Evolutionary conservation across 2,113 vertebrate species (phyloP).

Genomic region (Entosphenus tridentatus): DNA sequence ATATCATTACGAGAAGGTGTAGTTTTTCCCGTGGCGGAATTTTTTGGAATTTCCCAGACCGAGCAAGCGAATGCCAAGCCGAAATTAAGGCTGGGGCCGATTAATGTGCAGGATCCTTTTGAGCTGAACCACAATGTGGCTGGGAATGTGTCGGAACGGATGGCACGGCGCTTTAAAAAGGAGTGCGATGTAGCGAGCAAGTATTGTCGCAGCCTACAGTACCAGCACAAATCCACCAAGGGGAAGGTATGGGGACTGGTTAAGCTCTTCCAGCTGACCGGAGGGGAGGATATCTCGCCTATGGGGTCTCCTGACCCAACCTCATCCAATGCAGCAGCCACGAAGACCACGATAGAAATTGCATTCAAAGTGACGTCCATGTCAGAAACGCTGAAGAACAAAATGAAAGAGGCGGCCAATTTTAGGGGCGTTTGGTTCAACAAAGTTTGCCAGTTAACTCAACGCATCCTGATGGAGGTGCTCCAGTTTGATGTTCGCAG

Average conservation of each 20-base stretch:
- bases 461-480: conserved; percentile 20
- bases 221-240: conserved; percentile 32
- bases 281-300: conserved; percentile 11
- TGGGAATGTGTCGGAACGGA: conserved; percentile 42
- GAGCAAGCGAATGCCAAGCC: conserved; percentile 9
- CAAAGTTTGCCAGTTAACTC: conserved; percentile 19
- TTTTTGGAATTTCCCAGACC: conserved; percentile 13
- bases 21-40: conserved; percentile 21
- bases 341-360: conserved; percentile 19
- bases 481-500: conserved; percentile 16
- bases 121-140: conserved; percentile 66
- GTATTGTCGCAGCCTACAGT: conserved; percentile 58
- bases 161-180: conserved; percentile 23
- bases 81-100: conserved; percentile 25
- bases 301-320: conserved; percentile 9
- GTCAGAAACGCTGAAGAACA: conserved; percentile 14
- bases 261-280: conserved; percentile 29
- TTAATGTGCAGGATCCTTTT: conserved; percentile 67
- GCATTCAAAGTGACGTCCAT: conserved; percentile 22
- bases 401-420: conserved; percentile 18
- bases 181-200: conserved; percentile 39
- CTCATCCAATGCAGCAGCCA: neutral
- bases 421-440: conserved; percentile 24
- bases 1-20: conserved; percentile 37
- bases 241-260: conserved; percentile 54